phyloP scores from a whole-genome alignment of 2,797 vertebrate species.

The Lacerta viridis region DNA sequence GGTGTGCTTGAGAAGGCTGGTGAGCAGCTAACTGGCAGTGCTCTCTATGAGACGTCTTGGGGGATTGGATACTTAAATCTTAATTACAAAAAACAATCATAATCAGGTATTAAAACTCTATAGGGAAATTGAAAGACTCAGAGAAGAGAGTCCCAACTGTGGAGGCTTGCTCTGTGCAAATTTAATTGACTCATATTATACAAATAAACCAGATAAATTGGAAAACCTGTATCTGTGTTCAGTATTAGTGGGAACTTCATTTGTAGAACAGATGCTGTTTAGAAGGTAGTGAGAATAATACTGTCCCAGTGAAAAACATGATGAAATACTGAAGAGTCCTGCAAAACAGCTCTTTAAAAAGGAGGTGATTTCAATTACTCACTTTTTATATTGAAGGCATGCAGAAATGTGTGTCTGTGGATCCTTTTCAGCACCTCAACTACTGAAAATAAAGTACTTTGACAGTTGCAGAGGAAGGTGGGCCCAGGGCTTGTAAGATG shows the following conservation, averaged over 20 bases:
- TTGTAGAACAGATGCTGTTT: conserved; percentile 46
- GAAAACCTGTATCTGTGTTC: conserved; percentile 58
- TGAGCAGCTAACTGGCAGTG: conserved; percentile 81
- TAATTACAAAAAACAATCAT: conserved; percentile 83
- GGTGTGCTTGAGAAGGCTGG: conserved; percentile 62
- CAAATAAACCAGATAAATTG: conserved; percentile 75
- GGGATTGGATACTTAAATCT: conserved; percentile 86
- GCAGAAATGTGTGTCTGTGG: neutral
- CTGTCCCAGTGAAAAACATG: conserved; percentile 27
- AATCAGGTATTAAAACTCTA: conserved; percentile 75
- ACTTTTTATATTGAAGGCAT: conserved; percentile 22
- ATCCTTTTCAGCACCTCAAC: neutral
- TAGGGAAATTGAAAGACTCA: conserved; percentile 73
- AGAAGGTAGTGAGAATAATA: conserved; percentile 45
- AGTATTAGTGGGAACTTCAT: conserved; percentile 58
- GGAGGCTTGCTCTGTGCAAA: conserved; percentile 65
- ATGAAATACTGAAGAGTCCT: conserved; percentile 19
- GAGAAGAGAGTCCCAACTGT: conserved; percentile 70
- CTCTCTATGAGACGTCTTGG: conserved; percentile 81
- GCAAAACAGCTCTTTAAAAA: conserved; percentile 18
- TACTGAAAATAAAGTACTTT: conserved; percentile 18
- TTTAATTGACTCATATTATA: conserved; percentile 75
- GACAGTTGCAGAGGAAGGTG: neutral
- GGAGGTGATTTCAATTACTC: neutral
- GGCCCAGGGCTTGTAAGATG: neutral